A percentile compares a stretch with the other conserved stretches of the same genome.
Evolutionary conservation across 2,888 invertebrate species (phyloP).

Genomic region (Netelia virgata): DNA sequence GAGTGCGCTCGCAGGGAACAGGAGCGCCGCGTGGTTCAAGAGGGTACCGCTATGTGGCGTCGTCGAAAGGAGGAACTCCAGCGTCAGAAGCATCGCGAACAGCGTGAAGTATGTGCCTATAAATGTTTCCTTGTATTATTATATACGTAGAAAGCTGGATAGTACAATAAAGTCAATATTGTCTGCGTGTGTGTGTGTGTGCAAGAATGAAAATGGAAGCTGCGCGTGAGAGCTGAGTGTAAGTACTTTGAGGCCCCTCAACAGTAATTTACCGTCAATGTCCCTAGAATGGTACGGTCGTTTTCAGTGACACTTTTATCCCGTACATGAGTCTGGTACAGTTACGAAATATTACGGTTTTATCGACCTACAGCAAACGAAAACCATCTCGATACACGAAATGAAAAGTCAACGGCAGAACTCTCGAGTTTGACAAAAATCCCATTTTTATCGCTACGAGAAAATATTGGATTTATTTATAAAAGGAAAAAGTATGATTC

Average conservation of each 20-base stretch:
- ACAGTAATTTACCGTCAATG: conserved; percentile 7
- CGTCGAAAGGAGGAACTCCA: conserved; percentile 81
- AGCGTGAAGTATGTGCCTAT: conserved; percentile 81
- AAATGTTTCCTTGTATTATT: not conserved
- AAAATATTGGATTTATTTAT: too few species aligned
- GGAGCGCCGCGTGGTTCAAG: conserved; percentile 81
- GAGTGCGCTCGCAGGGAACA: conserved; percentile 78
- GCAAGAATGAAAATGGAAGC: conserved; percentile 5
- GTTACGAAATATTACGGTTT: not conserved
- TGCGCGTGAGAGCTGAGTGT: too few species aligned
- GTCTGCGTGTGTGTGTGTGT: not conserved
- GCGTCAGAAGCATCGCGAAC: conserved; percentile 82
- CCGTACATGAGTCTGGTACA: not conserved
- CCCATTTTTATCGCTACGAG: not conserved
- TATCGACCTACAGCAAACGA: conserved; percentile 21
- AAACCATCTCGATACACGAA: not conserved
- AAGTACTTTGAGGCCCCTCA: conserved; percentile 4
- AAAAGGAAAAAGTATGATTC: not conserved
- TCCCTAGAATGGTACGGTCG: not conserved
- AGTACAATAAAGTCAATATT: not conserved
- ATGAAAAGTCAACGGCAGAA: conserved; percentile 4
- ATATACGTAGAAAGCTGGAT: not conserved
- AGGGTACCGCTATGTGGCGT: conserved; percentile 81
- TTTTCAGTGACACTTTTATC: conserved; percentile 4
- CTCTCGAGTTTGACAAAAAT: not conserved